phyloP scores from a whole-genome alignment of 2,888 invertebrate genomes.

The Oscheius sp. region DNA sequence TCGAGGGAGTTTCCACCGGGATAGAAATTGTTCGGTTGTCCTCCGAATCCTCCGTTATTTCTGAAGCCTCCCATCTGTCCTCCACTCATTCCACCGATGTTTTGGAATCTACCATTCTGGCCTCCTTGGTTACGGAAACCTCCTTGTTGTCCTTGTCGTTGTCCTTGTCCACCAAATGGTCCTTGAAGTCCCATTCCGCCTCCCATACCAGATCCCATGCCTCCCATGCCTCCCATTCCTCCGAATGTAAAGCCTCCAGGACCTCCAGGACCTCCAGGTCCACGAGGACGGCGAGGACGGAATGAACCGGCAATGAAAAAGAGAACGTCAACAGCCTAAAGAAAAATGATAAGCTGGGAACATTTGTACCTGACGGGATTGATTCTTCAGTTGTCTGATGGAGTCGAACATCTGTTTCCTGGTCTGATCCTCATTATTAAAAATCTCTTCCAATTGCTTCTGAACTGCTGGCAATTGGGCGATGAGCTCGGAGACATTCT shows the following conservation, averaged over 20 bases:
- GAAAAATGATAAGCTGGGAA: neutral
- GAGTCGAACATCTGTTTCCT: conserved; percentile 34
- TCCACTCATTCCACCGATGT: neutral
- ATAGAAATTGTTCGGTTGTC: too few relatives aligned
- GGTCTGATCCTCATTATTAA: conserved; percentile 34
- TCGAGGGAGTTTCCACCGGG: too few relatives aligned
- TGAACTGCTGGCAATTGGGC: conserved; percentile 36
- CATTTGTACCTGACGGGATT: conserved; percentile 27
- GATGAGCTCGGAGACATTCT: conserved; percentile 38
- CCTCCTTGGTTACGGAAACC: too few relatives aligned
- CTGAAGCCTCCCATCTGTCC: neutral
- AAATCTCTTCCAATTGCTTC: conserved; percentile 35
- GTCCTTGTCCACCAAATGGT: neutral
- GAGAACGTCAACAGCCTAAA: neutral
- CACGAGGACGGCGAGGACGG: conserved; percentile 5
- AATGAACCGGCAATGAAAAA: neutral
- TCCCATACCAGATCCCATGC: neutral
- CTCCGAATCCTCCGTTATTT: conserved; percentile 15
- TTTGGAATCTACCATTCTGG: neutral
- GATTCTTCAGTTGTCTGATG: conserved; percentile 34
- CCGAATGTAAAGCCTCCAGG: too few relatives aligned
- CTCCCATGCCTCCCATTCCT: conserved; percentile 3
- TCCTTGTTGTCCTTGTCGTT: neutral
- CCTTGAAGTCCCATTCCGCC: neutral
- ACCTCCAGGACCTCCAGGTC: neutral